Evolutionary conservation across 2,797 vertebrate genomes (phyloP).

Genomic region (Lutjanus argentimaculatus): DNA sequence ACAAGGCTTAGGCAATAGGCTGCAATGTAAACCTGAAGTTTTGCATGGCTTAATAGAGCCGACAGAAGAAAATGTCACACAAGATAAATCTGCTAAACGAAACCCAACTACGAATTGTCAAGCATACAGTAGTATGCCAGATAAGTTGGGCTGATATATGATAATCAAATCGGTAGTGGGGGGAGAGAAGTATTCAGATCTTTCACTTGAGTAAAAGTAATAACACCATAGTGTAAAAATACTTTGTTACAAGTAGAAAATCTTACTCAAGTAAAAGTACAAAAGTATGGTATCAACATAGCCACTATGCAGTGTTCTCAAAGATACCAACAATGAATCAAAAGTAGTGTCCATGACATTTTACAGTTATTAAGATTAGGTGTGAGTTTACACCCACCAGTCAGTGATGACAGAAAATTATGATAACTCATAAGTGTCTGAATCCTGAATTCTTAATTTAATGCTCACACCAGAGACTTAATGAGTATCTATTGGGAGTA

Average conservation of each 20-base stretch:
- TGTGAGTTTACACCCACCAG: background rate
- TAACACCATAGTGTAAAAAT: no score
- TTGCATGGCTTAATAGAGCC: no score
- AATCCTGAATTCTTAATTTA: slow-evolving; percentile 1
- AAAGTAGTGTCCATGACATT: background rate
- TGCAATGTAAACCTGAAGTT: no score
- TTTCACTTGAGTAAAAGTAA: no score
- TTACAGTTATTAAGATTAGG: background rate
- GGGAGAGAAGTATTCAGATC: no score
- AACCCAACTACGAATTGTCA: background rate
- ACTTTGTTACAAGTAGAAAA: no score
- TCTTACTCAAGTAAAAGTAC: no score
- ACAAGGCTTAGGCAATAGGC: background rate
- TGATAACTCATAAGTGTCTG: background rate
- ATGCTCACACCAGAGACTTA: background rate
- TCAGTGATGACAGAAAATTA: background rate
- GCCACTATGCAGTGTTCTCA: background rate
- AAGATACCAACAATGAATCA: background rate
- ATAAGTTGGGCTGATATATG: background rate
- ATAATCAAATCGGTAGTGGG: background rate
- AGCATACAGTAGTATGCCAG: background rate
- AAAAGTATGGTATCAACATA: no score
- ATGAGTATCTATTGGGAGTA: background rate
- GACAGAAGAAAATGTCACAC: background rate
- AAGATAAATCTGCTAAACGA: background rate